Conservation (phyloP, 2,888 invertebrate genomes). For the Amblyjoppa fuscipennis region DNA sequence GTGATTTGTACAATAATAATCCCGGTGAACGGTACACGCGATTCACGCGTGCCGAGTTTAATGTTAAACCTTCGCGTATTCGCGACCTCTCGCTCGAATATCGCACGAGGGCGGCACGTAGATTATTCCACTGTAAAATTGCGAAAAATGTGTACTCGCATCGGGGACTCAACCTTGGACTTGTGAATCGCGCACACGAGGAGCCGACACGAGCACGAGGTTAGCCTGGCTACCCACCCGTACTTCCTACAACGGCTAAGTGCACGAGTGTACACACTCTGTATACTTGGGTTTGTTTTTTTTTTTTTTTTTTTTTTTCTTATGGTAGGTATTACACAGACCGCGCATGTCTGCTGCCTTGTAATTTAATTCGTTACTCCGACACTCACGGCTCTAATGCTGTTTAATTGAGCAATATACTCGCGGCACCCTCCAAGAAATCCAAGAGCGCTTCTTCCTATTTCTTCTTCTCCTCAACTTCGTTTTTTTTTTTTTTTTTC, state of each 20-base stretch:
- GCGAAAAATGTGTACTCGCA: conserved; percentile 24
- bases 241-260: conserved; percentile 78
- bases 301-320: not conserved
- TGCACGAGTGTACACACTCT: conserved; percentile 30
- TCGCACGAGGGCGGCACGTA: not conserved
- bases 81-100: conserved; percentile 10
- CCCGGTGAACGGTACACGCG: not conserved
- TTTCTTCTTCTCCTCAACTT: conserved; percentile 6
- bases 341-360: conserved; percentile 3
- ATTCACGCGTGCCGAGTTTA: not conserved
- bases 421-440: conserved; percentile 1
- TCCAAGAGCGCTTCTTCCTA: conserved; percentile 36
- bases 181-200: conserved; percentile 70
- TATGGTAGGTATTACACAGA: conserved; percentile 23
- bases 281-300: not conserved
- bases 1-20: conserved; percentile 6
- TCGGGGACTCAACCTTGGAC: conserved; percentile 76
- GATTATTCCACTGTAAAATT: conserved; percentile 14
- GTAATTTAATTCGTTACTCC: conserved; percentile 26
- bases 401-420: conserved; percentile 80
- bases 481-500: not conserved
- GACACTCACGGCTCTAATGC: conserved; percentile 72
- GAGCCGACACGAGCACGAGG: conserved; percentile 73
- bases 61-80: not conserved
- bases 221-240: conserved; percentile 81